Base-by-base conservation (phyloP, 2,888 invertebrate species). In the Mythimna albipuncta region DNA sequence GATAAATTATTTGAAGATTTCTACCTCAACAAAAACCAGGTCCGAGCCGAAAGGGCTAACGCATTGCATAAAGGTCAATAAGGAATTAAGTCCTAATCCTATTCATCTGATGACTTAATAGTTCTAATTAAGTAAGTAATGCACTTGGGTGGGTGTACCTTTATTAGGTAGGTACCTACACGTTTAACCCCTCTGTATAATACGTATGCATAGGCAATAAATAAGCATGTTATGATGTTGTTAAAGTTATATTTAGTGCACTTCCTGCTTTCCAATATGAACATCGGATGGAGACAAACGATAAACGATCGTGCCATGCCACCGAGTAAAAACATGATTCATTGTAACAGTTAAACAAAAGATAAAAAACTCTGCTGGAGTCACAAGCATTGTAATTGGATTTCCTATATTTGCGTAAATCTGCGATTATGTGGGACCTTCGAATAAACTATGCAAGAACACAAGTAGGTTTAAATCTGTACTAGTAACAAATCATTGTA, bases 361-460 rank as follows among this genome's bases (percentile, higher is more conserved):
- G 55, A 54, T 4, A 52, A 78, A 79, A 75, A 50, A 32, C 32
- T 32, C 32, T 32, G 2, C 41, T n/a, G 9, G 63, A 64, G 72
- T 47, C 61, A 68, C 77, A 57, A 75, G 50, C 75, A 79, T 76
- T 79, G 75, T 68, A 63, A 72, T 65, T 79, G 10, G 47, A 58
- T 75, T 79, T 75, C 79, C 79, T 71, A 61, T 32, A 79, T 68
- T 79, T 79, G 54, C 76, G 79, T 68, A 79, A 79, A 79, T 67
- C 75, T 71, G 59, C 59, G 55, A 79, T 75, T 75, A 78, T 63
- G 59, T 69, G 62, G 63, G 44, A 57, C 62, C 75, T 64, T 78
- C 59, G 21, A 16, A 41, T 75, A 64, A 41, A 57, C 41, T 64
- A 61, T 77, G 59, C 26, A 26, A 26, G 38, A 44, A 35, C 35